These are phyloP conservation scores for Diachrysia chrysitis DNA, from an alignment of 2,888 invertebrate species.

Conservation along the genomic window DNA sequence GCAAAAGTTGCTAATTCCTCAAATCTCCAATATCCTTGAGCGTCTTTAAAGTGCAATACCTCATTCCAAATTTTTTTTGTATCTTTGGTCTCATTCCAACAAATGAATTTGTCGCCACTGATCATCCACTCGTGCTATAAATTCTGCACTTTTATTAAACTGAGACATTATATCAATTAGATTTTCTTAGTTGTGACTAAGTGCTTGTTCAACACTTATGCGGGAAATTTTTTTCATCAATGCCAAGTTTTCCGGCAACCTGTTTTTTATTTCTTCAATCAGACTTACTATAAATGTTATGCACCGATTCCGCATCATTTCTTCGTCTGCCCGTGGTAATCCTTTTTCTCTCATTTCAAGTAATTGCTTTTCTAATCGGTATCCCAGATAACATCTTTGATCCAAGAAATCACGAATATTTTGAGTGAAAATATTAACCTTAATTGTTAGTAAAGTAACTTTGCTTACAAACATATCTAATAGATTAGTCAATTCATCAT, in stretches of 20 bases:
- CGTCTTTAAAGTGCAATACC: constrained; percentile 37
- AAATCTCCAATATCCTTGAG: constrained; percentile 30
- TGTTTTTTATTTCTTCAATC: constrained; percentile 30
- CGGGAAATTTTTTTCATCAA: constrained; percentile 32
- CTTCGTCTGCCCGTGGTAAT: constrained; percentile 25
- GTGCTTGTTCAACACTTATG: constrained; percentile 40
- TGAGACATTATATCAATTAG: constrained; percentile 34
- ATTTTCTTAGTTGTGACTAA: too few relatives aligned
- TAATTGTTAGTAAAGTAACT: constrained; percentile 15
- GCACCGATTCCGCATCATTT: constrained; percentile 30
- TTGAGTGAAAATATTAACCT: too few relatives aligned
- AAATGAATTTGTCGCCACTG: constrained; percentile 41
- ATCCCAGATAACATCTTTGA: too few relatives aligned
- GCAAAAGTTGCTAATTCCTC: constrained; percentile 32
- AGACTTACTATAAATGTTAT: constrained; percentile 36
- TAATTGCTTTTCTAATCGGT: too few relatives aligned
- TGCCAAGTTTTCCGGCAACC: constrained; percentile 41
- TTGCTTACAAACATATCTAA: constrained; percentile 31
- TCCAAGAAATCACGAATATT: too few relatives aligned
- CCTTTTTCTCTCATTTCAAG: constrained; percentile 18
- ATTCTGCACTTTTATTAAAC: constrained; percentile 40
- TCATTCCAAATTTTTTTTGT: constrained; percentile 38
- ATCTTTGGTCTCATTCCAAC: constrained; percentile 36
- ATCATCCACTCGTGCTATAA: constrained; percentile 34
- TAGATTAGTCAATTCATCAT: constrained; percentile 27